phyloP scores from a whole-genome alignment of 2,888 invertebrate species.

The Argynnis bischoffii region DNA sequence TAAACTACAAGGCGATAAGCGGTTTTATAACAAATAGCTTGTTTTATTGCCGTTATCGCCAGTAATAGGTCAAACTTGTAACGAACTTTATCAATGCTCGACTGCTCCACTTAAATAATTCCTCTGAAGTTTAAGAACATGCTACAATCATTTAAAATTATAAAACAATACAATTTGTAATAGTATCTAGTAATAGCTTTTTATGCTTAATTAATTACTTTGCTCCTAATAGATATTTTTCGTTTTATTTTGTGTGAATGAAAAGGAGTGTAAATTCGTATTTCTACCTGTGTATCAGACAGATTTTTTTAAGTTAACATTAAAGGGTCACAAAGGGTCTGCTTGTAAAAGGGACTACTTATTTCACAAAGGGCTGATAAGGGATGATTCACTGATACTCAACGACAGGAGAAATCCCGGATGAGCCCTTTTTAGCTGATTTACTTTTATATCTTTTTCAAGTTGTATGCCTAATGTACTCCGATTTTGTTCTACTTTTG shows the following conservation, averaged over 20 bases:
- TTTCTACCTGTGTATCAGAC: conserved; percentile 37
- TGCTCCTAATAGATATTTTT: conserved; percentile 8
- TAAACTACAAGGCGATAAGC: conserved; percentile 58
- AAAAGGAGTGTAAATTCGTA: conserved; percentile 24
- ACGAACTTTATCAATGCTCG: conserved; percentile 60
- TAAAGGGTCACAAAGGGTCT: conserved; percentile 61
- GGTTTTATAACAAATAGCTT: conserved; percentile 54
- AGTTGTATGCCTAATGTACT: conserved; percentile 30
- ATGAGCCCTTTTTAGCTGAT: conserved; percentile 51
- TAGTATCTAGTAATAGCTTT: no score
- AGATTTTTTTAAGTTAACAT: conserved; percentile 49
- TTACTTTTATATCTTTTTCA: conserved; percentile 35
- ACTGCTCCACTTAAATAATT: conserved; percentile 22
- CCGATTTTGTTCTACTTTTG: conserved; percentile 21
- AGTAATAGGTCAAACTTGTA: conserved; percentile 61
- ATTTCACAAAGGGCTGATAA: conserved; percentile 63
- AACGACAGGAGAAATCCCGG: conserved; percentile 55
- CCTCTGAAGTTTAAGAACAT: conserved; percentile 23
- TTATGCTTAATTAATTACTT: neutral
- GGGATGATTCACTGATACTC: conserved; percentile 54
- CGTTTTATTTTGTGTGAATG: conserved; percentile 25
- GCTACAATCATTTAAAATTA: conserved; percentile 14
- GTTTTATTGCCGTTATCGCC: conserved; percentile 51
- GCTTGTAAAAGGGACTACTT: conserved; percentile 55
- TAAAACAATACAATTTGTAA: neutral